Evolutionary conservation across 2,113 vertebrate species (phyloP), one percentile per base, ranked within the genome.

Genomic region (Anser cygnoides): DNA sequence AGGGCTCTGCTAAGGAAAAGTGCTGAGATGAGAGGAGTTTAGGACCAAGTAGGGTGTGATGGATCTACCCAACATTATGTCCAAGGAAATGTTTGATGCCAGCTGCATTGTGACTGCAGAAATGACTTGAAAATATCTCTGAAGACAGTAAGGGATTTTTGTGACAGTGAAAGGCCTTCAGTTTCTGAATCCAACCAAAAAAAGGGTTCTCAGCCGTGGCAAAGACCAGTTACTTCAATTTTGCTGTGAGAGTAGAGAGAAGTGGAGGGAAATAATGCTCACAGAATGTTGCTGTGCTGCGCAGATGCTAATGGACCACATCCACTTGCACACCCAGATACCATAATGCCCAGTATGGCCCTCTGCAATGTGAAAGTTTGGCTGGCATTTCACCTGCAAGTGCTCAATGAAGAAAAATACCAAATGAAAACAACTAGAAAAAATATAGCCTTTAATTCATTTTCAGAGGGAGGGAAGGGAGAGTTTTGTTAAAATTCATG

Each of bases 241-340:
- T 73, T 86, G 6, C 44, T 55, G 0, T 76, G 13, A 83, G 82
- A 37, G 7, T 4, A 29, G 19, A 14, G 33, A 41, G 16, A 41
- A 31, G 29, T 6, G 9, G 37, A 88, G n/a, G 55, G 73, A 83
- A 68, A 1, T 15, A 62, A 84, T 79, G 3, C 1, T 44, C 84
- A 68, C 18, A 75, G 63, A 70, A 65, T 1, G 0, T 52, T 52
- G 29, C 11, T 0, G 0, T 33, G 22, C 29, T 88, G 37, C 39
- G 39, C 11, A 68, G 74, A 49, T 15, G 43, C 22, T 72, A 25
- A 55, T 65, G 52, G 20, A 55, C 49, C 28, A 17, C 15, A 58
- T 80, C 13, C 29, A 15, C 15, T 6, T 31, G 35, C 28, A 57
- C 29, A 39, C 6, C 3, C 1, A 2, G 6, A 18, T 33, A 21